phyloP scores from a whole-genome alignment of 1,140 invertebrate genomes.

The Anoplolepis gracilipes region DNA sequence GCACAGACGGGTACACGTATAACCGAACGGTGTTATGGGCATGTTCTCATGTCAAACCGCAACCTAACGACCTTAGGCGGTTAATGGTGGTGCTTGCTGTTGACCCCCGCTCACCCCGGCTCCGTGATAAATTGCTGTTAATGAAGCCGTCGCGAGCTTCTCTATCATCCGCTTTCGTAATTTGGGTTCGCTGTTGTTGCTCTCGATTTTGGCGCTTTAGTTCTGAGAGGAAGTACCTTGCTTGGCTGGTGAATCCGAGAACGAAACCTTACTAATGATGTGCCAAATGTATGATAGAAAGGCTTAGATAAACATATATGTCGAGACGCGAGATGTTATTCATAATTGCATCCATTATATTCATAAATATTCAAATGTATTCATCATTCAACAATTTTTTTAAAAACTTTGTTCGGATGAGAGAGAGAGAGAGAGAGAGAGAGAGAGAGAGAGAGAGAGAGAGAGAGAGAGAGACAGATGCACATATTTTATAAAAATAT shows the following conservation, averaged over 20 bases:
- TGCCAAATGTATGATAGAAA: neutral
- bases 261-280: neutral
- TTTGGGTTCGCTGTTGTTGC: slow-evolving; percentile 30
- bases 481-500: too few relatives aligned
- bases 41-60: slow-evolving; percentile 84
- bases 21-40: slow-evolving; percentile 82
- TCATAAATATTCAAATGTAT: too few relatives aligned
- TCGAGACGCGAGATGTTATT: neutral
- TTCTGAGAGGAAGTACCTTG: neutral
- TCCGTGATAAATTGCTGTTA: slow-evolving; percentile 84
- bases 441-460: too few relatives aligned
- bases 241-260: neutral
- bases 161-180: slow-evolving; percentile 65
- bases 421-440: too few relatives aligned
- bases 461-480: too few relatives aligned
- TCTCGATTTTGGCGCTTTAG: slow-evolving; percentile 7
- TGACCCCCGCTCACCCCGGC: slow-evolving; percentile 70
- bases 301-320: neutral
- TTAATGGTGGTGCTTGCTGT: slow-evolving; percentile 78
- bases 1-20: slow-evolving; percentile 76
- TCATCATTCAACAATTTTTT: neutral
- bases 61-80: slow-evolving; percentile 84
- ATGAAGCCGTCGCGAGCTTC: slow-evolving; percentile 79
- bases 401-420: too few relatives aligned
- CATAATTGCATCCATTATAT: neutral